phyloP scores from a whole-genome alignment of 1,140 invertebrate species.

The Hyphantria cunea region DNA sequence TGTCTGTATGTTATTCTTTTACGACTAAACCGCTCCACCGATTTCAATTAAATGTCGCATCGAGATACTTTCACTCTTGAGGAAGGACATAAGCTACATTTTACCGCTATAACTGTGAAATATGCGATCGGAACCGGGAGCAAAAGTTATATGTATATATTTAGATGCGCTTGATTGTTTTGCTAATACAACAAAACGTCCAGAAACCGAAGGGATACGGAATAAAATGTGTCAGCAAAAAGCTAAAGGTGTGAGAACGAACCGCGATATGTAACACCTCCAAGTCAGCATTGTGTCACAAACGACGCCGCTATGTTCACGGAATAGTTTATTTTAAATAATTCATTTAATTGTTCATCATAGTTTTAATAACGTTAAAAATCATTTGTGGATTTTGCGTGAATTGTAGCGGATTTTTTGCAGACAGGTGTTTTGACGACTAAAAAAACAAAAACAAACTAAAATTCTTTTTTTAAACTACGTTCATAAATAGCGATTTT shows the following conservation, averaged over 20 bases:
- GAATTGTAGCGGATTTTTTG: too few species aligned
- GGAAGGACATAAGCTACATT: too few species aligned
- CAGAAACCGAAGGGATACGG: neutral
- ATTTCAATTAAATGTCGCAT: too few species aligned
- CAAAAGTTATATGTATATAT: neutral
- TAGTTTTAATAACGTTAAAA: neutral
- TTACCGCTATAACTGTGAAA: too few species aligned
- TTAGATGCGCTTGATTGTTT: neutral
- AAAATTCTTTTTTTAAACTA: too few species aligned
- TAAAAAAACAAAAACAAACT: too few species aligned
- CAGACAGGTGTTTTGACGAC: too few species aligned
- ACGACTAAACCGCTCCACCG: too few species aligned
- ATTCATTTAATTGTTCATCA: constrained; percentile 4
- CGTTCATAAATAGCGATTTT: too few species aligned
- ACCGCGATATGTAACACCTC: constrained; percentile 13
- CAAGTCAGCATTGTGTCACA: constrained; percentile 12
- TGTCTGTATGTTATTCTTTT: too few species aligned
- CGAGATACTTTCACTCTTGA: too few species aligned
- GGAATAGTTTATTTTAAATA: constrained; percentile 2
- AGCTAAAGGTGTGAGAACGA: constrained; percentile 19
- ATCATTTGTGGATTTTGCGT: neutral
- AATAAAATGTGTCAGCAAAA: constrained; percentile 6
- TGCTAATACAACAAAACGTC: neutral
- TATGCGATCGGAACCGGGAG: too few species aligned
- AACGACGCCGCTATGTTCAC: constrained; percentile 10